A percentile compares a stretch with the other conserved stretches of the same genome.
phyloP scores from a whole-genome alignment of 2,113 vertebrate genomes.

The Melanotaenia duboulayi region DNA sequence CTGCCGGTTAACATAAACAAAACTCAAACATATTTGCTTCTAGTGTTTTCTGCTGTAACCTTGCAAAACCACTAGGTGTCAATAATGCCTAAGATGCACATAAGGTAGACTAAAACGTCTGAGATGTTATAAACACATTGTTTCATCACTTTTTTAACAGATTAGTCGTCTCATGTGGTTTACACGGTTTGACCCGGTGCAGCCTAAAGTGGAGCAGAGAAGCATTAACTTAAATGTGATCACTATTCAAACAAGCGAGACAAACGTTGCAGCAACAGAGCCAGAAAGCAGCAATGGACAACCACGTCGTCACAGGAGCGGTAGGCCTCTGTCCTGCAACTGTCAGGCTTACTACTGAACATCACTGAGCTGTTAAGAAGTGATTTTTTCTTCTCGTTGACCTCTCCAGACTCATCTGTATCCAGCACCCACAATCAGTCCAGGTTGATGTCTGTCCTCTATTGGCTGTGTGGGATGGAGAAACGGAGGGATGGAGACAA shows the following conservation, averaged over 20 bases:
- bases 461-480: constrained; percentile 95
- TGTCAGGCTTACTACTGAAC: not conserved
- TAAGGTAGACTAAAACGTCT: not conserved
- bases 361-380: not conserved
- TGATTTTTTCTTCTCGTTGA: not conserved
- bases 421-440: constrained; percentile 57
- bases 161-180: constrained; percentile 92
- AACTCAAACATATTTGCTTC: not conserved
- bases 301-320: constrained; percentile 28
- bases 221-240: not conserved
- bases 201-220: constrained; percentile 38
- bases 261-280: not conserved
- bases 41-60: not conserved
- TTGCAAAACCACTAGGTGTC: constrained; percentile 28
- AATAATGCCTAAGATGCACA: not conserved
- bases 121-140: not conserved
- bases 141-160: constrained; percentile 65
- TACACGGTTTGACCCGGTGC: constrained; percentile 82
- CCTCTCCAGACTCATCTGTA: constrained; percentile 48
- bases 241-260: not conserved
- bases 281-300: constrained; percentile 13
- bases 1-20: not conserved
- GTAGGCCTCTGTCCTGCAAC: constrained; percentile 30
- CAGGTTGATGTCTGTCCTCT: constrained; percentile 77
- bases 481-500: constrained; percentile 22